These are phyloP conservation scores for Enteromius fasciolatus DNA, from an alignment of 2,797 vertebrate species.

Conservation along the genomic window DNA sequence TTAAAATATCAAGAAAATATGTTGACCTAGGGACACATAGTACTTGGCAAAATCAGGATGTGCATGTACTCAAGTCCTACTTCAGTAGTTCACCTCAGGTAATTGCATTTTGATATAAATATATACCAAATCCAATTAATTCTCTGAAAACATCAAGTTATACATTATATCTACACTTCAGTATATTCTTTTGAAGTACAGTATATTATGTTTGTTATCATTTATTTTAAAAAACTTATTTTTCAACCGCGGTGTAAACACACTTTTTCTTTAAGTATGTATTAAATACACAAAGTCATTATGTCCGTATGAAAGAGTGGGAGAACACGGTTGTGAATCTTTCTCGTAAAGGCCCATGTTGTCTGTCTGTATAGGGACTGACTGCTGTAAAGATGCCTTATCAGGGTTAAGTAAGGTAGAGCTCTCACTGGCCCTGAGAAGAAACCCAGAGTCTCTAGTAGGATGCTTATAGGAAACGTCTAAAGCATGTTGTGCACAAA, in stretches of 20 bases:
- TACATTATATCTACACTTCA: no score
- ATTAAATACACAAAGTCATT: background rate
- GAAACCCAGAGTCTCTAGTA: background rate
- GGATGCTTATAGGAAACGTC: background rate
- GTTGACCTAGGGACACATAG: no score
- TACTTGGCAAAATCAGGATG: no score
- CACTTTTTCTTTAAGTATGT: background rate
- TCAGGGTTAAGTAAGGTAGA: background rate
- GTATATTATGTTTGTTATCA: background rate
- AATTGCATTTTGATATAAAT: no score
- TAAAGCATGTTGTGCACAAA: background rate
- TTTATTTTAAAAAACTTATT: background rate
- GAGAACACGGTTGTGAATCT: background rate
- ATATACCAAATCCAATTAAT: no score
- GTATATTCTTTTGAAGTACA: no score
- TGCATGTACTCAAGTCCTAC: no score
- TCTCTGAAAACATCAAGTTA: no score
- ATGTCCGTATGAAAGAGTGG: background rate
- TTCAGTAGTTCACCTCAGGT: no score
- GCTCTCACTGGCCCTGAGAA: background rate
- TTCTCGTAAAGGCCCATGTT: background rate
- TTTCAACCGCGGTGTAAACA: background rate
- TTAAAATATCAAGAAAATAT: no score
- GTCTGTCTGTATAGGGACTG: background rate
- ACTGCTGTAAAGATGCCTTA: background rate